Conservation (phyloP, 1,140 invertebrate genomes). For the Drosophila auraria region DNA sequence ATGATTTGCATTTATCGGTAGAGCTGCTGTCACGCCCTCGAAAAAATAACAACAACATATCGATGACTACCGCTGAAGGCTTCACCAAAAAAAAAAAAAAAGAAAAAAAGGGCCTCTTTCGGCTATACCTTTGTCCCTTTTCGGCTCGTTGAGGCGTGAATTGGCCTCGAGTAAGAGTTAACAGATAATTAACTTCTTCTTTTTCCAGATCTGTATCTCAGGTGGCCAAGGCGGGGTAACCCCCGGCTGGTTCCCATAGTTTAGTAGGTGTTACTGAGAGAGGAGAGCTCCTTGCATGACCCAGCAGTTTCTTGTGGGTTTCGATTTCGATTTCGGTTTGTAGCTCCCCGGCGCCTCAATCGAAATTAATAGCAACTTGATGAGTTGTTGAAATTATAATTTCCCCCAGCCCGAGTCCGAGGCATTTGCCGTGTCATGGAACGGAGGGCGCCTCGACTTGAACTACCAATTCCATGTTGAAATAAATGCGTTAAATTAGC, state of each 20-base stretch:
- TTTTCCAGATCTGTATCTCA: constrained; percentile 27
- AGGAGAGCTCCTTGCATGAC: constrained; percentile 67
- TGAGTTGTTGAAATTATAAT: constrained; percentile 85
- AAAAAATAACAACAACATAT: constrained; percentile 26
- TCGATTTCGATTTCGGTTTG: constrained; percentile 51
- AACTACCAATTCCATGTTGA: constrained; percentile 55
- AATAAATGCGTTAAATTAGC: constrained; percentile 82
- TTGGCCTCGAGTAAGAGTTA: constrained; percentile 66
- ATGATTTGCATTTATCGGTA: constrained; percentile 56
- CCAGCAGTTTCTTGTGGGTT: constrained; percentile 43
- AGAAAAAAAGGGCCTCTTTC: background rate
- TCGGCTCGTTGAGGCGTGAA: constrained; percentile 59
- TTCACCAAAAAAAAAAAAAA: background rate
- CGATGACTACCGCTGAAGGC: constrained; percentile 45
- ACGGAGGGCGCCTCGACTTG: constrained; percentile 50
- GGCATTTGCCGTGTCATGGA: constrained; percentile 55
- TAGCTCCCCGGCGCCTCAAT: constrained; percentile 60
- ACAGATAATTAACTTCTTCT: constrained; percentile 76
- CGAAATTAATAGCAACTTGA: constrained; percentile 81
- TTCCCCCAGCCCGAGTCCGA: constrained; percentile 2
- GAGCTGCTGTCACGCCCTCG: constrained; percentile 36
- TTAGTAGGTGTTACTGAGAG: constrained; percentile 71
- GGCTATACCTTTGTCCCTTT: background rate
- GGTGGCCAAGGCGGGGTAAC: constrained; percentile 1
- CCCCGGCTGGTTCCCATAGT: constrained; percentile 49